Conservation (phyloP, 2,888 invertebrate genomes). For the Liodrosophila aerea region DNA sequence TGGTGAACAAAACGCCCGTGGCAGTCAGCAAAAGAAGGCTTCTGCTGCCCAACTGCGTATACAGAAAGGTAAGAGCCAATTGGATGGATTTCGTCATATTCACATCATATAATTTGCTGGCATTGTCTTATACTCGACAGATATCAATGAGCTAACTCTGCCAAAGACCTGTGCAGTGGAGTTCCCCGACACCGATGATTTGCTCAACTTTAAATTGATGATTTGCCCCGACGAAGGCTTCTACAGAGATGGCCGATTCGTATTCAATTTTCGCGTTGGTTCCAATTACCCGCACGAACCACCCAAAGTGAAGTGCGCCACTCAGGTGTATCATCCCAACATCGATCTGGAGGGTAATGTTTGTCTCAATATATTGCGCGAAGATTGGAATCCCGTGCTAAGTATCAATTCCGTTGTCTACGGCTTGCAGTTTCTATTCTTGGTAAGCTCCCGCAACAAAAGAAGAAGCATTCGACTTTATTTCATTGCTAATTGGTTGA, state of each 20-base stretch:
- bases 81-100: too few species aligned
- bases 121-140: constrained; percentile 84
- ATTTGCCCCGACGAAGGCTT: constrained; percentile 99
- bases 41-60: constrained; percentile 98
- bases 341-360: constrained; percentile 99
- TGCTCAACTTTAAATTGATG: constrained; percentile 96
- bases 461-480: too few species aligned
- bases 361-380: constrained; percentile 97
- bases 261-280: constrained; percentile 95
- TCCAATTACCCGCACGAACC: constrained; percentile 99
- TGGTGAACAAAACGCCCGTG: constrained; percentile 91
- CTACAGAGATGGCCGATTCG: constrained; percentile 96
- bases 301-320: constrained; percentile 99
- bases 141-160: constrained; percentile 97
- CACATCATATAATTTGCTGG: not conserved
- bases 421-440: constrained; percentile 97
- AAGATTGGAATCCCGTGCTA: constrained; percentile 99
- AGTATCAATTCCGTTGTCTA: constrained; percentile 99
- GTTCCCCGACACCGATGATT: constrained; percentile 97
- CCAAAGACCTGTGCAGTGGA: constrained; percentile 98
- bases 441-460: too few species aligned
- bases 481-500: not conserved
- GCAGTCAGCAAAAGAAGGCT: constrained; percentile 93
- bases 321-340: constrained; percentile 98
- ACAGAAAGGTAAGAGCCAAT: constrained; percentile 92